Conservation (phyloP, 2,888 invertebrate genomes). For the Tenthredo livida region DNA sequence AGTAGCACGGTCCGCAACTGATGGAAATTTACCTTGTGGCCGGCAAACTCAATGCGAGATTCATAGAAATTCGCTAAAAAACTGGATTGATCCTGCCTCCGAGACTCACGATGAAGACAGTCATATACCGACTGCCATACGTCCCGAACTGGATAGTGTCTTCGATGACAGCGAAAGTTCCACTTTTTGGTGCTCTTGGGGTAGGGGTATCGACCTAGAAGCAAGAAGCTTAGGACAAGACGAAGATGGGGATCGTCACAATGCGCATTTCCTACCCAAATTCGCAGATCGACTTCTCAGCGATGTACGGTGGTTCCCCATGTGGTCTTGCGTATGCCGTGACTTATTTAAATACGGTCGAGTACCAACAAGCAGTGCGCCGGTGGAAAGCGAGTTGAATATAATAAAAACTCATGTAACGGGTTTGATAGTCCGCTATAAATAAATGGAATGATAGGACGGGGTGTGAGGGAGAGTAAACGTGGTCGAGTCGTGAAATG, state of each 20-base stretch:
- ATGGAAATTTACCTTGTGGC: slow-evolving; percentile 40
- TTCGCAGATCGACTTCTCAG: slow-evolving; percentile 53
- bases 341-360: slow-evolving; percentile 56
- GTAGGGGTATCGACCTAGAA: neutral
- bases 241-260: slow-evolving; percentile 20
- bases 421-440: no score
- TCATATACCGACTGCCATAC: neutral
- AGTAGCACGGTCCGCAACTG: slow-evolving; percentile 40
- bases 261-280: slow-evolving; percentile 54
- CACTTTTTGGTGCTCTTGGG: slow-evolving; percentile 9
- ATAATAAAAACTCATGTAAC: slow-evolving; percentile 56
- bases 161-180: neutral
- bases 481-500: no score
- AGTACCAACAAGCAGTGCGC: slow-evolving; percentile 55
- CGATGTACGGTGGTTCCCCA: slow-evolving; percentile 53
- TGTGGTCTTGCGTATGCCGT: slow-evolving; percentile 56
- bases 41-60: slow-evolving; percentile 2
- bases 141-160: slow-evolving; percentile 4
- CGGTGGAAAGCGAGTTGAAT: slow-evolving; percentile 55
- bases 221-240: neutral
- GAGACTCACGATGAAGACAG: neutral
- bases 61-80: neutral
- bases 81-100: neutral
- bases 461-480: no score
- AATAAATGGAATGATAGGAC: no score